These are phyloP conservation scores for Papilio protenor DNA, from an alignment of 2,888 invertebrate genomes.

Conservation along the genomic window DNA sequence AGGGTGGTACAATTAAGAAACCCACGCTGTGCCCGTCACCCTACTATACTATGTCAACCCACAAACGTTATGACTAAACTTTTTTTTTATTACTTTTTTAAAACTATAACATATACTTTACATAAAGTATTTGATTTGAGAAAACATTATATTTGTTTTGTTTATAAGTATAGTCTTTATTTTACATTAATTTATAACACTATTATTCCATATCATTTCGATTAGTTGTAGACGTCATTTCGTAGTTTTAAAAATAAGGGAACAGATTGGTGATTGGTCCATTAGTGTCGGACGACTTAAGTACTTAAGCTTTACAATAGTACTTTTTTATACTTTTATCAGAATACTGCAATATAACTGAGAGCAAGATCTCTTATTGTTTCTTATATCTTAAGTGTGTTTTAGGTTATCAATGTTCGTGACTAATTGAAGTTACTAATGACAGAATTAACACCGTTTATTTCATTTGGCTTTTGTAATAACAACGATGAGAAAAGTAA, in stretches of 20 bases:
- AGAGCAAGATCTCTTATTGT: neutral
- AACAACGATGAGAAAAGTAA: neutral
- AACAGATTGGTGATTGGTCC: neutral
- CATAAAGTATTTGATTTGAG: neutral
- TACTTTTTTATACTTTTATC: too few relatives aligned
- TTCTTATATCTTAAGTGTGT: neutral
- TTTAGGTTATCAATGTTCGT: too few relatives aligned
- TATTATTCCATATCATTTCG: too few relatives aligned
- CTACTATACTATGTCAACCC: slow-evolving; percentile 15
- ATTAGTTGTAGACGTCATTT: neutral
- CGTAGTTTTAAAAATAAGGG: neutral
- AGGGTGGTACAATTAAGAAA: slow-evolving; percentile 21
- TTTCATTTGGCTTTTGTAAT: too few relatives aligned
- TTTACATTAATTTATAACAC: neutral
- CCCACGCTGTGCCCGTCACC: slow-evolving; percentile 34
- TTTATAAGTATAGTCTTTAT: too few relatives aligned
- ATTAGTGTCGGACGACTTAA: neutral
- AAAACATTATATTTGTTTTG: too few relatives aligned
- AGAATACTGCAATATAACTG: neutral
- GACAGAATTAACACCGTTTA: too few relatives aligned
- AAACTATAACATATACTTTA: neutral
- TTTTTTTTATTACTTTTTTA: neutral
- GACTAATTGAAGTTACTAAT: too few relatives aligned
- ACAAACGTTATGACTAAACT: neutral
- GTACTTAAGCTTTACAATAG: too few relatives aligned